Evolutionary conservation across 2,113 vertebrate genomes (phyloP).

Genomic region (Pomatostomus ruficeps): DNA sequence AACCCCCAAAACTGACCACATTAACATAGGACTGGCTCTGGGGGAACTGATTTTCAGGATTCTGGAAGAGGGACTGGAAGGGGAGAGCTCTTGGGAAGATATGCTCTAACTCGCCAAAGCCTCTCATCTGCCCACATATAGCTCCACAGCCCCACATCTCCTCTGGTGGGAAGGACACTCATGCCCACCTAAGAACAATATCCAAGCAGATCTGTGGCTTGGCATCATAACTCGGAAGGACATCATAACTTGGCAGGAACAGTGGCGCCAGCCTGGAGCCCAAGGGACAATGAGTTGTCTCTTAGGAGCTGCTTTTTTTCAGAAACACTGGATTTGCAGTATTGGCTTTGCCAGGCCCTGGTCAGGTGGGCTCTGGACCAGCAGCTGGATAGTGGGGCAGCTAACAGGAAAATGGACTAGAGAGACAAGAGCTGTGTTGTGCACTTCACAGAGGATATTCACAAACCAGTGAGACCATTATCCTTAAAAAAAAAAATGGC

Average conservation of each 20-base stretch:
- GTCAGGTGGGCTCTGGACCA: not conserved
- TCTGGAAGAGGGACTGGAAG: not conserved
- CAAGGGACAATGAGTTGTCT: accelerated
- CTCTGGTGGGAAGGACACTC: not conserved
- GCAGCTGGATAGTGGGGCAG: not conserved
- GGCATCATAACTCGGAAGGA: not conserved
- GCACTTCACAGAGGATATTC: not conserved
- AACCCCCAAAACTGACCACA: not conserved
- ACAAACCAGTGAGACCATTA: not conserved
- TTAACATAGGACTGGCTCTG: not conserved
- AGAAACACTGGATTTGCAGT: not conserved
- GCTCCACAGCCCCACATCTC: not conserved
- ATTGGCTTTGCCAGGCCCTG: not conserved
- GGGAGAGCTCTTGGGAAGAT: not conserved
- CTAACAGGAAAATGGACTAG: not conserved
- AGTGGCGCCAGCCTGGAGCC: not conserved
- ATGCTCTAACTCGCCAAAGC: not conserved
- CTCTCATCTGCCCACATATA: not conserved
- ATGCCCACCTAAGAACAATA: not conserved
- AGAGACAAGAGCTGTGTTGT: not conserved
- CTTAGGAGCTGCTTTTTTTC: not conserved
- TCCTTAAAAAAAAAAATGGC: not conserved
- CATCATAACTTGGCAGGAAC: not conserved
- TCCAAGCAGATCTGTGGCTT: not conserved
- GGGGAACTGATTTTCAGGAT: not conserved